Evolutionary conservation across 2,888 invertebrate genomes (phyloP).

Genomic region (Drosophila paranaensis): DNA sequence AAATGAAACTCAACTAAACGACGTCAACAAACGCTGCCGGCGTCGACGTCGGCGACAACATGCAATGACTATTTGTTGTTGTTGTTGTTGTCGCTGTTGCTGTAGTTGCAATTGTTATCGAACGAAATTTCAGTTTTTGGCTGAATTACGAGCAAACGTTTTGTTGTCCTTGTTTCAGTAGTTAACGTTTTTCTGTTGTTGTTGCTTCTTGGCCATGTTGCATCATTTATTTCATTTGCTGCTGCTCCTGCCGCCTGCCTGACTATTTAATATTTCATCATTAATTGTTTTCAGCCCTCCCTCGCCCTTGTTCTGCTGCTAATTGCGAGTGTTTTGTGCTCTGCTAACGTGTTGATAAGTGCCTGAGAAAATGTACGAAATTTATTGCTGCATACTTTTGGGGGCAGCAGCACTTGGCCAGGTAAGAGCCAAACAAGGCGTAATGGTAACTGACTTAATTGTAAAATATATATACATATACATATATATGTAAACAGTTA

Average conservation of each 20-base stretch:
- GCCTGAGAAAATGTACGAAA: conserved; percentile 35
- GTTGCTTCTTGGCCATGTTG: conserved; percentile 30
- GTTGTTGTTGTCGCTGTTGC: conserved; percentile 20
- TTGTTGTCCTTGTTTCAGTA: conserved; percentile 22
- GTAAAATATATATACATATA: conserved; percentile 3
- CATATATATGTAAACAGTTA: not conserved
- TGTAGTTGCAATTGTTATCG: conserved; percentile 43
- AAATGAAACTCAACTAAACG: conserved; percentile 41
- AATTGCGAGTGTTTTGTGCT: conserved; percentile 43
- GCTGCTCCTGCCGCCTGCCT: conserved; percentile 13
- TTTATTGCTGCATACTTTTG: conserved; percentile 25
- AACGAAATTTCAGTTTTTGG: conserved; percentile 44
- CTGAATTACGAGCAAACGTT: conserved; percentile 37
- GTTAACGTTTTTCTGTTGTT: conserved; percentile 12
- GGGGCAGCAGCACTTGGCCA: not conserved
- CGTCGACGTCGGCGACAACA: conserved; percentile 37
- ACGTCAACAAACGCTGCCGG: conserved; percentile 34
- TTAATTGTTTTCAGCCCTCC: conserved; percentile 49
- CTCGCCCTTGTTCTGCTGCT: conserved; percentile 9
- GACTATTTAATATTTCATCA: conserved; percentile 65
- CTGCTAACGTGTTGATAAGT: conserved; percentile 46
- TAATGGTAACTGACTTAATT: conserved; percentile 9
- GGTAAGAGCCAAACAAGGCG: conserved; percentile 2
- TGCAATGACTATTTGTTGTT: conserved; percentile 54
- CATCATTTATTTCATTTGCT: conserved; percentile 21